Percentiles rank a stretch among this genome's conserved stretches.
Conservation (phyloP, 2,888 invertebrate species). For the Nomada lathburiana region DNA sequence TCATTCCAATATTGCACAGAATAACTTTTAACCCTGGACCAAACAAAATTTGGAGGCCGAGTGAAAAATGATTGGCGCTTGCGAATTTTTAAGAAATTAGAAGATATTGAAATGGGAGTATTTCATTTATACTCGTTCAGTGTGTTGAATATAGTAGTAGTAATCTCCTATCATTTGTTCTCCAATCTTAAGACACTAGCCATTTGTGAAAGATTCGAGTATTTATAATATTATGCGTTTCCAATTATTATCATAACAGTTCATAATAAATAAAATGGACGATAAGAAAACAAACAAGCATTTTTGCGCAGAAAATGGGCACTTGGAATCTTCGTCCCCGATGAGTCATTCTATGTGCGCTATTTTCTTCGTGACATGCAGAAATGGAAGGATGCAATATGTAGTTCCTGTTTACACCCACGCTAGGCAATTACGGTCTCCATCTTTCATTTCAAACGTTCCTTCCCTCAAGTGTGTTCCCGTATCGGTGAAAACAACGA, state of each 20-base stretch:
- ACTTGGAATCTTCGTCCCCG: neutral
- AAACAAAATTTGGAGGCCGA: too few relatives aligned
- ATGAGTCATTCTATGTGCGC: neutral
- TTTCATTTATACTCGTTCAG: too few relatives aligned
- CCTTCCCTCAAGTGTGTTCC: neutral
- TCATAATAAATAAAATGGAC: neutral
- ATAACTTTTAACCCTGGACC: too few relatives aligned
- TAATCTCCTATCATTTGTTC: too few relatives aligned
- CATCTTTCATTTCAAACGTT: constrained; percentile 26
- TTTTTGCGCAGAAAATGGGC: neutral
- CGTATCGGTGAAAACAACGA: constrained; percentile 3
- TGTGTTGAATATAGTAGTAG: too few relatives aligned
- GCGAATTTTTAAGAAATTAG: neutral
- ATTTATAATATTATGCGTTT: too few relatives aligned
- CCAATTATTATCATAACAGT: too few relatives aligned
- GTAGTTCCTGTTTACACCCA: constrained; percentile 3
- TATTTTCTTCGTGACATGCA: neutral
- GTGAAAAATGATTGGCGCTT: too few relatives aligned
- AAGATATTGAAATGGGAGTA: neutral
- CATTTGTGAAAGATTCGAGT: too few relatives aligned
- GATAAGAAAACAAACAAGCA: neutral
- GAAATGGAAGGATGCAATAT: constrained; percentile 3
- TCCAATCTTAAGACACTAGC: too few relatives aligned
- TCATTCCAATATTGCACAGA: too few relatives aligned
- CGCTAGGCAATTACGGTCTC: constrained; percentile 12